Percentiles rank a stretch among this genome's conserved stretches.
phyloP scores from a whole-genome alignment of 2,797 vertebrate species.

The Smutsia gigantea region DNA sequence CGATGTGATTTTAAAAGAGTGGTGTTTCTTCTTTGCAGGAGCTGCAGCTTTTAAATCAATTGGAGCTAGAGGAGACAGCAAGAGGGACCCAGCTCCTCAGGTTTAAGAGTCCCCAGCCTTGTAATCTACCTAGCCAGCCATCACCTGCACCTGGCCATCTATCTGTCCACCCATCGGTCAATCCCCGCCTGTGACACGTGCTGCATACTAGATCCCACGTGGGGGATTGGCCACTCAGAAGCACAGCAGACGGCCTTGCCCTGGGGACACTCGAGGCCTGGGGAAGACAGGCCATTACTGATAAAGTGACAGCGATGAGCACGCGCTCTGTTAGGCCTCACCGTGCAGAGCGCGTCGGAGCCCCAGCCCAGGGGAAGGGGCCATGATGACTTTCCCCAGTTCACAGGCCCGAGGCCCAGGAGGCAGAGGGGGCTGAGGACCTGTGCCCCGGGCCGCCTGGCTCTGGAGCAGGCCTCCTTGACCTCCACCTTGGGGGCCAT shows the following conservation, averaged over 20 bases:
- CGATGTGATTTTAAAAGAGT: rapidly evolving
- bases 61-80: rapidly evolving
- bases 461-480: neutral
- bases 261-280: rapidly evolving
- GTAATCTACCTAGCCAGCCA: rapidly evolving
- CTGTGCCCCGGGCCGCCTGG: rapidly evolving
- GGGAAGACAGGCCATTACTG: rapidly evolving
- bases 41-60: neutral
- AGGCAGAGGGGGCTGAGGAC: neutral
- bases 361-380: rapidly evolving
- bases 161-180: no score
- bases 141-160: neutral
- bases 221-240: rapidly evolving
- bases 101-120: neutral
- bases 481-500: rapidly evolving
- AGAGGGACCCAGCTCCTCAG: rapidly evolving
- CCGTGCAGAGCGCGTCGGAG: rapidly evolving
- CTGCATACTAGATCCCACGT: rapidly evolving
- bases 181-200: neutral
- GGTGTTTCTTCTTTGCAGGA: rapidly evolving
- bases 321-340: neutral
- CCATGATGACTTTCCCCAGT: rapidly evolving
- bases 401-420: no score
- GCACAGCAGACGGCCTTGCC: rapidly evolving
- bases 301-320: neutral